phyloP scores from a whole-genome alignment of 2,113 vertebrate genomes.

The Columba janthina region DNA sequence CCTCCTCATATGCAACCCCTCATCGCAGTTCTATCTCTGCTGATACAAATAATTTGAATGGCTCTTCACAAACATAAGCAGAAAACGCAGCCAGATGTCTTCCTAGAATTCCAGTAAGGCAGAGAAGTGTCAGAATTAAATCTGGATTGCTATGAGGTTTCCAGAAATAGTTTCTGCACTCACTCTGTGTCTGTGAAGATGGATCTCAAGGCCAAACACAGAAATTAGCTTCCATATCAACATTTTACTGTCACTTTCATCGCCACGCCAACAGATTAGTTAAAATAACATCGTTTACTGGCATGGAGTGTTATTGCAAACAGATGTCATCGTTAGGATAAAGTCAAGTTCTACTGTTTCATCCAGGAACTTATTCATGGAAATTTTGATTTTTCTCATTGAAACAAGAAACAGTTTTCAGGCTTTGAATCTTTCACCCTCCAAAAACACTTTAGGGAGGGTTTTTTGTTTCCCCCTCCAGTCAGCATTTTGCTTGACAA shows the following conservation, averaged over 20 bases:
- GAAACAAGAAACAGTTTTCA: slow-evolving; percentile 16
- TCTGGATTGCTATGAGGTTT: background rate
- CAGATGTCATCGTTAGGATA: slow-evolving; percentile 46
- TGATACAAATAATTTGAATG: background rate
- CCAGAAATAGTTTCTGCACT: slow-evolving; percentile 54
- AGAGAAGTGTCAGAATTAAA: slow-evolving; percentile 50
- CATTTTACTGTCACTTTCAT: slow-evolving; percentile 63
- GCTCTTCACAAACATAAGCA: background rate
- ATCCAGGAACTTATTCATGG: background rate
- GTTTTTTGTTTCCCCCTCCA: background rate
- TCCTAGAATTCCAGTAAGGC: slow-evolving; percentile 22
- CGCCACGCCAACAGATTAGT: slow-evolving; percentile 41
- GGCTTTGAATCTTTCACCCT: background rate
- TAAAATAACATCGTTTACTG: slow-evolving; percentile 63
- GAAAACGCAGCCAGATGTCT: slow-evolving; percentile 32
- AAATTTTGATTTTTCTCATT: slow-evolving; percentile 26
- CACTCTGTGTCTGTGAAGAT: slow-evolving; percentile 8
- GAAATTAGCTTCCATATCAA: slow-evolving; percentile 65
- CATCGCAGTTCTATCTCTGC: background rate
- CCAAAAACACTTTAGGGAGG: background rate
- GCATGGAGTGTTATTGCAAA: slow-evolving; percentile 50
- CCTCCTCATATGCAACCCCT: background rate
- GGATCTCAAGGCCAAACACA: slow-evolving; percentile 50
- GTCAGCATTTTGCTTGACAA: background rate
- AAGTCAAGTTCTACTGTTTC: slow-evolving; percentile 5